phyloP scores from a whole-genome alignment of 2,888 invertebrate genomes.

The Choristoneura rosaceana region DNA sequence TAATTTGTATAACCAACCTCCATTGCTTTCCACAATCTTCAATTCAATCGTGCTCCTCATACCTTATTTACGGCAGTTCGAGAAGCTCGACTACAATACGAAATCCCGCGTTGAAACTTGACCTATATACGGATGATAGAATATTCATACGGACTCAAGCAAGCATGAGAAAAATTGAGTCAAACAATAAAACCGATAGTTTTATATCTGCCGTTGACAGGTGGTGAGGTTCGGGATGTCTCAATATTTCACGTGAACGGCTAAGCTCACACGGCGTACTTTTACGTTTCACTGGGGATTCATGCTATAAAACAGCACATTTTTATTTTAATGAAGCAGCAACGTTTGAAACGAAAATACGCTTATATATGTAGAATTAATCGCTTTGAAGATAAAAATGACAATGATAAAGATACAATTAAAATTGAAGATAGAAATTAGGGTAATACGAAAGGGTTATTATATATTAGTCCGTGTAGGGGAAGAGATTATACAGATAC shows the following conservation, averaged over 20 bases:
- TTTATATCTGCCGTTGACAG: conserved; percentile 69
- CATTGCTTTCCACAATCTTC: conserved; percentile 16
- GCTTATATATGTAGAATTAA: background rate
- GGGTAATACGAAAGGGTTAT: background rate
- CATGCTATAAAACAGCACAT: conserved; percentile 47
- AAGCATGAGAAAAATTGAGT: conserved; percentile 65
- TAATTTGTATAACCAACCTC: conserved; percentile 16
- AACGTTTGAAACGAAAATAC: background rate
- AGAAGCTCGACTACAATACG: conserved; percentile 31
- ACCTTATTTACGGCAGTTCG: conserved; percentile 32
- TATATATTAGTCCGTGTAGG: background rate
- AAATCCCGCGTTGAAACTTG: conserved; percentile 20
- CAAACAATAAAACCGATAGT: conserved; percentile 73
- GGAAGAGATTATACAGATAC: background rate
- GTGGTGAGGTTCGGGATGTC: conserved; percentile 61
- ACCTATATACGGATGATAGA: conserved; percentile 45
- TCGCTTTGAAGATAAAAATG: background rate
- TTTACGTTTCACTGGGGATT: conserved; percentile 47
- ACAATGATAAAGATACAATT: background rate
- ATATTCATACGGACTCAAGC: conserved; percentile 60
- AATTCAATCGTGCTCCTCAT: conserved; percentile 28
- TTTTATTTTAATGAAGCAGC: conserved; percentile 46
- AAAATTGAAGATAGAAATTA: background rate
- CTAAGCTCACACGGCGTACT: conserved; percentile 30
- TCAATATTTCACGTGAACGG: conserved; percentile 40